These are phyloP conservation scores for Philaethria dido DNA, from an alignment of 2,888 invertebrate species.

Conservation along the genomic window DNA sequence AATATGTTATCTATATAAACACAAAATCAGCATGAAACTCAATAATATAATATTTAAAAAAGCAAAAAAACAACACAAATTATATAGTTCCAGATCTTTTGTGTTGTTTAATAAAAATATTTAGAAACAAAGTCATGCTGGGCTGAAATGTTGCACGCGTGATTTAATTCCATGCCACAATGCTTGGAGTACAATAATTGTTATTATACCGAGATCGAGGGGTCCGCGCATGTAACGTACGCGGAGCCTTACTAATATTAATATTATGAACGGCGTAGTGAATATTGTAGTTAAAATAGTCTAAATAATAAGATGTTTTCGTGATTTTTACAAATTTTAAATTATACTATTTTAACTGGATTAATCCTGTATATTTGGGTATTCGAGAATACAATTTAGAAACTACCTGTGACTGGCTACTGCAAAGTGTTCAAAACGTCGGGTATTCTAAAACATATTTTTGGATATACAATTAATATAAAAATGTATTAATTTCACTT, in stretches of 20 bases:
- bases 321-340: too few relatives aligned
- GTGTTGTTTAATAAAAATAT: conserved; percentile 41
- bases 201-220: conserved; percentile 40
- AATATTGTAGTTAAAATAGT: not conserved
- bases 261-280: not conserved
- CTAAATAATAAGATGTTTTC: too few relatives aligned
- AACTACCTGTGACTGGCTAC: too few relatives aligned
- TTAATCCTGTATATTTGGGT: too few relatives aligned
- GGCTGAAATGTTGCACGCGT: conserved; percentile 42
- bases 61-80: not conserved
- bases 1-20: too few relatives aligned
- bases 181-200: conserved; percentile 40
- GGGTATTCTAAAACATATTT: too few relatives aligned
- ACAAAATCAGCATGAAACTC: not conserved
- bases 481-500: too few relatives aligned
- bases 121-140: conserved; percentile 51
- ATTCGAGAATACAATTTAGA: too few relatives aligned
- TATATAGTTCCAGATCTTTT: conserved; percentile 15
- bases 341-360: too few relatives aligned
- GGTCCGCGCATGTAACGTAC: conserved; percentile 12
- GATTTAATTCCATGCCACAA: conserved; percentile 45
- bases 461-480: too few relatives aligned
- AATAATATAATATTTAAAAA: conserved; percentile 6
- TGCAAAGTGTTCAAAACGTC: too few relatives aligned
- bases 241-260: not conserved